These are phyloP conservation scores for Harpegnathos saltator DNA, from an alignment of 1,140 invertebrate genomes.

Conservation along the genomic window DNA sequence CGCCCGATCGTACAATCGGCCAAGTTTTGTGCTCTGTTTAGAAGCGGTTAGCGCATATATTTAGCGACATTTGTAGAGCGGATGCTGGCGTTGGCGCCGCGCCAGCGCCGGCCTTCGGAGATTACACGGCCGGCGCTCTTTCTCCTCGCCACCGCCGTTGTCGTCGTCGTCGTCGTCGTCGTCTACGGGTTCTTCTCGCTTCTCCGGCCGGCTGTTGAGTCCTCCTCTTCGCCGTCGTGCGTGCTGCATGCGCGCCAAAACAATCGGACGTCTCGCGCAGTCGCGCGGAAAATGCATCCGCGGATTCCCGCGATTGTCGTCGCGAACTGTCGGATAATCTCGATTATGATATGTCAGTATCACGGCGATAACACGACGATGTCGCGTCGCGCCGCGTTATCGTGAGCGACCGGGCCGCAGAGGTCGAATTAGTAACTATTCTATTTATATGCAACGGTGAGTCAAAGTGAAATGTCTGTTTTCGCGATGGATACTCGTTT, in stretches of 20 bases:
- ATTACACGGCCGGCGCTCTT: too few species aligned
- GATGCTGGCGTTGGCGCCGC: constrained; percentile 79
- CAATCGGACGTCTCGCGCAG: constrained; percentile 42
- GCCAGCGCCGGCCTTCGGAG: constrained; percentile 52
- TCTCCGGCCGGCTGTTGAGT: not conserved
- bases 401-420: not conserved
- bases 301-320: constrained; percentile 25
- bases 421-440: constrained; percentile 37
- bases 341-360: not conserved
- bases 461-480: not conserved
- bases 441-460: constrained; percentile 10
- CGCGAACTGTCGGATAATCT: not conserved
- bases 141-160: constrained; percentile 17
- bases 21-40: constrained; percentile 73
- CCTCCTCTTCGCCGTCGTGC: not conserved
- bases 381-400: not conserved
- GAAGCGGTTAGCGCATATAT: constrained; percentile 79
- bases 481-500: constrained; percentile 9
- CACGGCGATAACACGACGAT: constrained; percentile 5
- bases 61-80: constrained; percentile 82
- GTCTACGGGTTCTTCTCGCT: constrained; percentile 23
- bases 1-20: constrained; percentile 57
- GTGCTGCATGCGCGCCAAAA: constrained; percentile 11
- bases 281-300: constrained; percentile 9
- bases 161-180: not conserved